These are phyloP conservation scores for Mormyrops boulengeri DNA, from an alignment of 2,797 vertebrate species.

Conservation along the genomic window DNA sequence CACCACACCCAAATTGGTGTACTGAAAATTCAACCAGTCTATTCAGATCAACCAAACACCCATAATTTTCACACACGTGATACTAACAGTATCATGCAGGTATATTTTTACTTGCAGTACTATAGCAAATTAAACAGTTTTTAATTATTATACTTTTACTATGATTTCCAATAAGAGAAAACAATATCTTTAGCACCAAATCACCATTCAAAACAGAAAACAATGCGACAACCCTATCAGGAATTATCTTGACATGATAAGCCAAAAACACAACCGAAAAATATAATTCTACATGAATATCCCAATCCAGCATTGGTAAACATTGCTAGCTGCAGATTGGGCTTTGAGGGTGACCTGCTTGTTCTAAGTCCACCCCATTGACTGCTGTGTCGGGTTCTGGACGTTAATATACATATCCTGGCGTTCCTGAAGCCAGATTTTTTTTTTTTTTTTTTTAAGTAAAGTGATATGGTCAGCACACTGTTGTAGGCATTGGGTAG, in stretches of 20 bases:
- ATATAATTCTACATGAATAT: not conserved
- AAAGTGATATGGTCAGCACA: constrained; percentile 29
- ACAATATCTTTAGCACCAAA: not conserved
- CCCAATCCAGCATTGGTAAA: not conserved
- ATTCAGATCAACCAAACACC: not conserved
- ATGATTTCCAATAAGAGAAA: not conserved
- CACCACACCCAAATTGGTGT: constrained; percentile 20
- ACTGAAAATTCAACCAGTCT: constrained; percentile 19
- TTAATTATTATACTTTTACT: not conserved
- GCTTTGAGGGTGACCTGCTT: constrained; percentile 7
- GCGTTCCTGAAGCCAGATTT: not conserved
- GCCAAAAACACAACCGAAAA: constrained; percentile 14
- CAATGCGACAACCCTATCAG: not conserved
- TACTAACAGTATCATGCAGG: not conserved
- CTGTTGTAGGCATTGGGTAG: not conserved
- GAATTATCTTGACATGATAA: not conserved
- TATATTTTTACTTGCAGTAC: not conserved
- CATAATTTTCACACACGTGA: not conserved
- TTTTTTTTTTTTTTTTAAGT: not conserved
- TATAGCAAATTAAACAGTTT: not conserved
- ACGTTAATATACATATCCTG: not conserved
- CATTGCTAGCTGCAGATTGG: not conserved
- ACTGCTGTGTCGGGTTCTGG: not conserved
- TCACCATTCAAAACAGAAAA: not conserved
- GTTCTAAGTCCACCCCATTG: not conserved